Base-by-base conservation (phyloP, 2,888 invertebrate species). In the Molanna angustata region DNA sequence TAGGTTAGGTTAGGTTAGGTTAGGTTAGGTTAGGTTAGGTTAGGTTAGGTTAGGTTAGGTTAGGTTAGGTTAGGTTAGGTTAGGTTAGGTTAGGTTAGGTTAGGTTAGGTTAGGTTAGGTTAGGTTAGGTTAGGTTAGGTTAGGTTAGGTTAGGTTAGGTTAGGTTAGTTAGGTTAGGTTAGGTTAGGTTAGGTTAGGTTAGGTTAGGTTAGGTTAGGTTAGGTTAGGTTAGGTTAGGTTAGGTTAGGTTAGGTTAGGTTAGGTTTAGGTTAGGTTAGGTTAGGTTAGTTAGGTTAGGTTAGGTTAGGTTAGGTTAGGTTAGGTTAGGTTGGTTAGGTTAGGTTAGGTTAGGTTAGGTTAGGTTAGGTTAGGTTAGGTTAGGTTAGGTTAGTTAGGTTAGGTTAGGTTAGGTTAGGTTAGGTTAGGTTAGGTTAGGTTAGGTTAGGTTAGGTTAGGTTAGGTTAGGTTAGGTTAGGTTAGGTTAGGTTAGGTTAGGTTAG, bases 1-100 rank as follows among this genome's bases (percentile, higher is more conserved):
- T 60, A 56, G 59, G 62, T 61, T 61, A 62, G 60, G 62, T 61
- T 60, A 61, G 60, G 60, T 61, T 61, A 59, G 61, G 61, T 61
- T 61, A 61, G 62, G 62, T 63, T 62, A 59, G 61, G 60, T 62
- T 61, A 58, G 59, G 61, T 39, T 39, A 39, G 39, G 39, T 39
- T 39, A 39, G 39, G 39, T 39, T 39, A 57, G 59, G 55, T 62
- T 52, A 54, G 56, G 58, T 62, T 58, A 46, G 45, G 45, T 55
- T 48, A 54, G 39, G 14, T 39, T 17, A 18, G 39, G 14, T 39
- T 17, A 18, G 39, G 14, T 39, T n/a, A n/a, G n/a, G n/a, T n/a
- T n/a, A n/a, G n/a, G n/a, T n/a, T n/a, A n/a, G n/a, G n/a, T n/a
- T n/a, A n/a, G n/a, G n/a, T n/a, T n/a, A n/a, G n/a, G n/a, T n/a